Evolutionary conservation across 2,888 invertebrate species (phyloP), one percentile per base, ranked within the genome.

Genomic region (Ormyrus rosae): DNA sequence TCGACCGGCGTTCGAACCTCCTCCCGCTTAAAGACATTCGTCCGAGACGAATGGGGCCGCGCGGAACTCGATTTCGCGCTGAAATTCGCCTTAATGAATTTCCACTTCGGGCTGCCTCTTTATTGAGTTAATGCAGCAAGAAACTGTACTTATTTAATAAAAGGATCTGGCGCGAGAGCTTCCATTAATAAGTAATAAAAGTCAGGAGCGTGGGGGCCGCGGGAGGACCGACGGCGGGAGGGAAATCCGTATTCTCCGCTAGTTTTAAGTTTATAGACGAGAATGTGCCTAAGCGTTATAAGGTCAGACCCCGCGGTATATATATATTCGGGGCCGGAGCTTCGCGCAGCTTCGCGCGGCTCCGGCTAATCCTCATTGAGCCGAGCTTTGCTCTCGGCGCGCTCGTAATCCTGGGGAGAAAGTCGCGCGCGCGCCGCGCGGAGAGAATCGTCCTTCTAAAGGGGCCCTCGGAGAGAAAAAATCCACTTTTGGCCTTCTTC

Each of bases 361-460:
- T 55, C 68, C 46, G 53, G 64, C 70, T 81, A 78, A 81, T 81
- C 74, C 78, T 61, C 74, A 70, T 78, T 81, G 78, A 77, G 73
- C 65, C 78, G 58, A 81, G 81, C 81, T 81, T 78, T 81, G 67
- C 71, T 76, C 75, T 10, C 19, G 69, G 61, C 50, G 6, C 53
- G 61, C 69, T 68, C 64, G 72, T 77, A 73, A 77, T 77, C 69
- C 77, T 55, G 45, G 46, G 50, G 51, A 69, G 60, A 72, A 69
- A 73, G 69, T 77, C 76, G 63, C 34, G 67, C 34, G 67, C 34
- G 34, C 34, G 34, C 34, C 34, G 34, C 34, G 34, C 3, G 51
- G 65, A 11, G 55, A 75, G 65, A 75, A 74, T 74, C 69, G 63
- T 34, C 45, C 61, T 13, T n/a, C 13, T 11, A 34, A 34, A 34